Conservation (phyloP, 2,797 vertebrate species). For the Micropoecilia bifurca region DNA sequence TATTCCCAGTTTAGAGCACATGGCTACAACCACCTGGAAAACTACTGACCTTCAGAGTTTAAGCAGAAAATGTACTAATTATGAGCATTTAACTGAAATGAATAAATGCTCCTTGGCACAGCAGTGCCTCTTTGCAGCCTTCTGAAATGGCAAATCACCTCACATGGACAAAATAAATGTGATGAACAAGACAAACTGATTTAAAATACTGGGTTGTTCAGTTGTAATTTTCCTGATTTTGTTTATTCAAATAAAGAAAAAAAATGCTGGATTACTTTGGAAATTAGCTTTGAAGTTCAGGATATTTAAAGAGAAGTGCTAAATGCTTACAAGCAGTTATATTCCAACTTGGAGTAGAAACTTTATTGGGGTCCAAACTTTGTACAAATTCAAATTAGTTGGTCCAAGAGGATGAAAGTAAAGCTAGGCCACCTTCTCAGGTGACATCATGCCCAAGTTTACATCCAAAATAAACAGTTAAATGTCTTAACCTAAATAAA, state of each 20-base stretch:
- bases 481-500: not conserved
- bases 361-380: not conserved
- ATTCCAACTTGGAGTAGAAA: not conserved
- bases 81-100: slow-evolving; percentile 34
- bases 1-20: slow-evolving; percentile 28
- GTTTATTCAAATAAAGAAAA: slow-evolving; percentile 8
- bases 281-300: not conserved
- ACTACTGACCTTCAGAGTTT: slow-evolving; percentile 25
- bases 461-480: not conserved
- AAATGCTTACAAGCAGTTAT: not conserved
- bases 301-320: not conserved
- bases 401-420: not conserved
- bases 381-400: not conserved
- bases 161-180: slow-evolving; percentile 34
- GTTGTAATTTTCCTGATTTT: slow-evolving; percentile 15
- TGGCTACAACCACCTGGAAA: slow-evolving; percentile 11
- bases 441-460: not conserved
- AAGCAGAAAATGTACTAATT: slow-evolving; percentile 28
- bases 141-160: slow-evolving; percentile 34
- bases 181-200: slow-evolving; percentile 30
- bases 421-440: no score
- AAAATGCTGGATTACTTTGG: not conserved
- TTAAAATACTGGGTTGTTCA: slow-evolving; percentile 26
- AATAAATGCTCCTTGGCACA: slow-evolving; percentile 44
- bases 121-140: slow-evolving; percentile 28